Conservation (phyloP, 2,888 invertebrate genomes). For the Phytoseiulus persimilis region DNA sequence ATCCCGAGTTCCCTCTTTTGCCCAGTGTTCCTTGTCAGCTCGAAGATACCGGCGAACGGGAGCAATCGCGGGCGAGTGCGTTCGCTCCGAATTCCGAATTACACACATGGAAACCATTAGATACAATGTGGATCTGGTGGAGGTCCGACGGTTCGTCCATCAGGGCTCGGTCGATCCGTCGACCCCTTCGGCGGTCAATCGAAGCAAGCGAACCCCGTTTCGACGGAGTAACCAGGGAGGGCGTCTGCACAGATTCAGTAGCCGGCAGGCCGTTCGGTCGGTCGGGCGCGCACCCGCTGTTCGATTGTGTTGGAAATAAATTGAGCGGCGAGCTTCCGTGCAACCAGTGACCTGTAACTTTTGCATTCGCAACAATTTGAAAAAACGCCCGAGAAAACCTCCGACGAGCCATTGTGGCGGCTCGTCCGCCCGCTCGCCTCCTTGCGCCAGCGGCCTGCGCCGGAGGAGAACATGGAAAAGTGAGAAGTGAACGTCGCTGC, state of each 20-base stretch:
- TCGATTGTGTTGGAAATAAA: constrained; percentile 5
- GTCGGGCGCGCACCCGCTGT: neutral
- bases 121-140: neutral
- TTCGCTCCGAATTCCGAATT: neutral
- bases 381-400: neutral
- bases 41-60: neutral
- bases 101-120: constrained; percentile 5
- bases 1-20: neutral
- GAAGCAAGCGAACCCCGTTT: neutral
- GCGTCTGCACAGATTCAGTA: neutral
- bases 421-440: too few relatives aligned
- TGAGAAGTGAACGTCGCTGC: neutral
- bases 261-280: neutral
- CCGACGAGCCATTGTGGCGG: neutral
- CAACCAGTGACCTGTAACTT: constrained; percentile 5
- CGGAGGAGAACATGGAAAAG: neutral
- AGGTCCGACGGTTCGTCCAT: neutral
- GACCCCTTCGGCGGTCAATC: neutral
- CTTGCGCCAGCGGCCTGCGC: neutral
- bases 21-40: neutral
- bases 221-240: neutral
- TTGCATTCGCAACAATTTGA: neutral
- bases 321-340: neutral
- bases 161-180: neutral
- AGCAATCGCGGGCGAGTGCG: neutral